phyloP scores from a whole-genome alignment of 2,888 invertebrate species.

The Tachystola acroxantha region DNA sequence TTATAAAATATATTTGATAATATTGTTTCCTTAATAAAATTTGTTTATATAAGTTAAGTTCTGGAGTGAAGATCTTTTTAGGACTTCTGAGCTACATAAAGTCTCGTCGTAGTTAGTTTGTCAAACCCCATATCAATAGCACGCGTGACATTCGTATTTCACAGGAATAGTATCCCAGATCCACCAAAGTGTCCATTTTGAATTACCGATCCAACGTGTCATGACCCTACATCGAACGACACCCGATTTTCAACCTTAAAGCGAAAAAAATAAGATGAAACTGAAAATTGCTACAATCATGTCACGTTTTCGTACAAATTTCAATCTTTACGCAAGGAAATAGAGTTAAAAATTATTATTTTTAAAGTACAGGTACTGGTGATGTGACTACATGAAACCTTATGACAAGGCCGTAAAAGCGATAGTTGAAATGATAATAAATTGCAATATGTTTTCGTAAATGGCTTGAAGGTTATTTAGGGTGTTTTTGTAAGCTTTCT shows the following conservation, averaged over 20 bases:
- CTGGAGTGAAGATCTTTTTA: too few relatives aligned
- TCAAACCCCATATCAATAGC: constrained; percentile 41
- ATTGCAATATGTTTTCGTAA: constrained; percentile 12
- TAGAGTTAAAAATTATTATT: constrained; percentile 28
- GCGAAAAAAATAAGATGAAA: background rate
- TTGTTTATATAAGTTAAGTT: too few relatives aligned
- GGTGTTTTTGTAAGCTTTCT: background rate
- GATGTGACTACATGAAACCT: constrained; percentile 20
- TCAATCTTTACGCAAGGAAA: constrained; percentile 23
- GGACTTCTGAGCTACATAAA: too few relatives aligned
- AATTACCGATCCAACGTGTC: constrained; percentile 49
- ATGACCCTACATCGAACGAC: constrained; percentile 8
- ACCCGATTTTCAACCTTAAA: background rate
- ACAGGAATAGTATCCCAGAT: constrained; percentile 44
- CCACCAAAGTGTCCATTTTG: constrained; percentile 32
- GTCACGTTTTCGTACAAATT: constrained; percentile 15
- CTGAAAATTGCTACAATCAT: background rate
- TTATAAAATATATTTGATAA: too few relatives aligned
- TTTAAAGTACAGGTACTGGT: constrained; percentile 5
- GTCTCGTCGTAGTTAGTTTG: constrained; percentile 18
- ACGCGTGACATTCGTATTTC: constrained; percentile 40
- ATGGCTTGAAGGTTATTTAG: constrained; percentile 2
- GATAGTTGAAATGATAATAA: constrained; percentile 31
- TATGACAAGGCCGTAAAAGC: constrained; percentile 27
- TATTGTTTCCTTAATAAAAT: too few relatives aligned